A percentile compares a stretch with the other conserved stretches of the same genome.
Evolutionary conservation across 2,797 vertebrate species (phyloP).

Genomic region (Nasua narica): DNA sequence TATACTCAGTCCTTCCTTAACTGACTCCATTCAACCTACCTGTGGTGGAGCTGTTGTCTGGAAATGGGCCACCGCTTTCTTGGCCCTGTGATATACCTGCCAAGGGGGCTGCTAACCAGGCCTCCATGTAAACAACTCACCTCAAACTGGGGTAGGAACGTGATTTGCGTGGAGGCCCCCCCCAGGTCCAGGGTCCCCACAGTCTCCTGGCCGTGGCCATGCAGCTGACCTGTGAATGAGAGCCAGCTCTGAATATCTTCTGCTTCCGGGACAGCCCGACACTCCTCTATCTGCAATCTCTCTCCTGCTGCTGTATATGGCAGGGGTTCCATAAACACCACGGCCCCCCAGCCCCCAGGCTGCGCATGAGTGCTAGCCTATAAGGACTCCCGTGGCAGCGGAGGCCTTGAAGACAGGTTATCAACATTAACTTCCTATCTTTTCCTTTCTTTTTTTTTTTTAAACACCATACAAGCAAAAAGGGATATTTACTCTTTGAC

Average conservation of each 20-base stretch:
- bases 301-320: not conserved
- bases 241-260: conserved; percentile 58
- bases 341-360: not conserved
- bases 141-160: conserved; percentile 94
- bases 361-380: not conserved
- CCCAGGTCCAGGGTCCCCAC: conserved; percentile 97
- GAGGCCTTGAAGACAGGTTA: not conserved
- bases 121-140: conserved; percentile 81
- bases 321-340: not conserved
- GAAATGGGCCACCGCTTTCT: not conserved
- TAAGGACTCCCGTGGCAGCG: not conserved
- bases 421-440: not conserved
- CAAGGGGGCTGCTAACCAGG: not conserved
- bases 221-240: conserved; percentile 90
- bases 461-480: not conserved
- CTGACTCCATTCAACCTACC: not conserved
- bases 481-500: not conserved
- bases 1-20: not conserved
- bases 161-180: conserved; percentile 98
- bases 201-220: conserved; percentile 89
- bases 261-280: not conserved
- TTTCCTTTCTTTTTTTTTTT: not conserved
- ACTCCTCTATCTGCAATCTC: not conserved
- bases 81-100: not conserved
- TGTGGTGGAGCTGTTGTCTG: not conserved